Percentiles rank a stretch among this genome's conserved stretches.
Conservation (phyloP, 2,888 invertebrate species). For the Eurytoma adleriae region DNA sequence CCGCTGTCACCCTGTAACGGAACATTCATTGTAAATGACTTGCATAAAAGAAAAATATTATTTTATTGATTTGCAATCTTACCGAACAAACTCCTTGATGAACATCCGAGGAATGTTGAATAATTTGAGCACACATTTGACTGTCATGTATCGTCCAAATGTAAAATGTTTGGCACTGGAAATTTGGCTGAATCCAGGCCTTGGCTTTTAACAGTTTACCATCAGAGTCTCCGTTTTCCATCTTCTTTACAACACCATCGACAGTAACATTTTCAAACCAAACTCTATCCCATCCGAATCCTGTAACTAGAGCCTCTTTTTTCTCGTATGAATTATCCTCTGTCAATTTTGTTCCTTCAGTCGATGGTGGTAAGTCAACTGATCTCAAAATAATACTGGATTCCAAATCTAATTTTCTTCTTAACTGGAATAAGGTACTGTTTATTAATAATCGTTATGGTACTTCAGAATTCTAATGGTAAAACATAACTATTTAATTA, state of each 20-base stretch:
- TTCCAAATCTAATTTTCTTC: neutral
- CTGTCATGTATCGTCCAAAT: neutral
- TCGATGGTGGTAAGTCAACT: neutral
- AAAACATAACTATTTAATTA: too few species aligned
- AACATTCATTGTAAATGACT: neutral
- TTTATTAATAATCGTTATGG: too few species aligned
- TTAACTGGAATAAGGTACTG: neutral
- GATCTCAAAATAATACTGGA: neutral
- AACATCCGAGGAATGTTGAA: neutral
- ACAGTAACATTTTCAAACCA: neutral
- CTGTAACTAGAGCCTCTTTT: neutral
- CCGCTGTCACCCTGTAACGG: constrained; percentile 34
- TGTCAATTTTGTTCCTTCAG: neutral
- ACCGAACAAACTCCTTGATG: neutral
- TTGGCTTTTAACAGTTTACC: constrained; percentile 6
- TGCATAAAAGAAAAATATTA: neutral
- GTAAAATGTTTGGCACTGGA: neutral
- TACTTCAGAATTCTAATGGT: too few species aligned
- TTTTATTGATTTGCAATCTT: neutral
- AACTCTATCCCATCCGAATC: neutral
- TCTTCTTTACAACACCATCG: neutral
- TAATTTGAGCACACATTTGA: neutral
- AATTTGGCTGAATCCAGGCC: neutral
- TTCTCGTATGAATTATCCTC: neutral
- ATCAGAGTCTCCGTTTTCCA: neutral